Percentiles rank a stretch among this genome's conserved stretches.
Conservation (phyloP, 2,797 vertebrate genomes). For the Ataeniobius toweri region DNA sequence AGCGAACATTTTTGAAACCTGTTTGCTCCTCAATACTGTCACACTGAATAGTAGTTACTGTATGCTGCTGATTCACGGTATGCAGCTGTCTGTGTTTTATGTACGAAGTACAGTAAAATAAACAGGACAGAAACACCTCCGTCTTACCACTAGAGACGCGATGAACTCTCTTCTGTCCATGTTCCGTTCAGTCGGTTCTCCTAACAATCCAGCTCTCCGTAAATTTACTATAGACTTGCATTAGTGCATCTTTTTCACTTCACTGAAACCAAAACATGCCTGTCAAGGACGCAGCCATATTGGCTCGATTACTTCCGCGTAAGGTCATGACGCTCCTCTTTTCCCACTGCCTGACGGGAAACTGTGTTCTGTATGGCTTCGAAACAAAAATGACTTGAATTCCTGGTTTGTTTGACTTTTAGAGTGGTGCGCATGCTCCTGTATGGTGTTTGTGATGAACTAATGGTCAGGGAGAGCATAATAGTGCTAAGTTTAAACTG, state of each 20-base stretch:
- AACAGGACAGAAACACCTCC: neutral
- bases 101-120: too few relatives aligned
- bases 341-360: neutral
- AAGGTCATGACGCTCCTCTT: slow-evolving; percentile 41
- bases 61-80: neutral
- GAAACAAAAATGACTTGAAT: neutral
- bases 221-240: neutral
- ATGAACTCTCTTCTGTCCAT: slow-evolving; percentile 79
- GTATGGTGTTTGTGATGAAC: neutral
- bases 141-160: slow-evolving; percentile 79
- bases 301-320: slow-evolving; percentile 53
- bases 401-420: neutral
- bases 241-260: slow-evolving; percentile 21
- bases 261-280: slow-evolving; percentile 48
- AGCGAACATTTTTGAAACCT: too few relatives aligned
- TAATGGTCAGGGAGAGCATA: neutral
- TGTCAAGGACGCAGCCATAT: slow-evolving; percentile 80
- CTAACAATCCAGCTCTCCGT: neutral
- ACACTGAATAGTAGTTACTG: neutral
- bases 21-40: neutral
- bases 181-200: neutral
- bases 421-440: neutral
- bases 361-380: neutral
- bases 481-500: neutral
- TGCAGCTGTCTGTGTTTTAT: neutral